Evolutionary conservation across 1,140 invertebrate species (phyloP).

Genomic region (Magallana angulata): DNA sequence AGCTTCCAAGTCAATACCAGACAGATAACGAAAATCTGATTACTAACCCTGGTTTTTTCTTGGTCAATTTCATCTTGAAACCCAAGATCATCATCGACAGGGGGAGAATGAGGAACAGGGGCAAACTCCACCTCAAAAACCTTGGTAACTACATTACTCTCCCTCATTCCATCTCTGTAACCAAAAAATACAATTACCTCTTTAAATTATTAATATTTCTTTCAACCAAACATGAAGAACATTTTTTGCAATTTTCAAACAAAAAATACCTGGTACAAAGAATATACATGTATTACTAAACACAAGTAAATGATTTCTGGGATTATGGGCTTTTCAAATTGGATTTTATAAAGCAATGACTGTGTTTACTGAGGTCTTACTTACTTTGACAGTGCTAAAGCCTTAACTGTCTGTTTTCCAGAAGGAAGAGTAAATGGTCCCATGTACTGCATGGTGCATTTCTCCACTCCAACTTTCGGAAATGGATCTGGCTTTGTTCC

Average conservation of each 20-base stretch:
- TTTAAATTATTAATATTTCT: no score
- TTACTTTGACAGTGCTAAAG: conserved; percentile 77
- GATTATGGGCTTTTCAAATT: no score
- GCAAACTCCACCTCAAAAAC: conserved; percentile 79
- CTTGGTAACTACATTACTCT: conserved; percentile 79
- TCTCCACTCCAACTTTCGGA: conserved; percentile 70
- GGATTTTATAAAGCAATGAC: no score
- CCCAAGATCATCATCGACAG: conserved; percentile 74
- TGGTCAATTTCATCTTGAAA: conserved; percentile 77
- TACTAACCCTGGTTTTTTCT: conserved; percentile 55
- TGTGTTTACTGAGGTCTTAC: not conserved
- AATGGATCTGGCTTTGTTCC: conserved; percentile 79
- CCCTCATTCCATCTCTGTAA: conserved; percentile 76
- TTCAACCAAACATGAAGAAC: no score
- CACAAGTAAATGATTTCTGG: no score
- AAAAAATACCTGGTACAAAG: no score
- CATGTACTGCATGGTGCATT: conserved; percentile 76
- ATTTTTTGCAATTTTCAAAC: no score
- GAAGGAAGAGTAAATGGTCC: conserved; percentile 78
- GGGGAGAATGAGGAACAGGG: conserved; percentile 55
- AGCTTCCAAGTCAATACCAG: no score
- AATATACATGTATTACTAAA: no score
- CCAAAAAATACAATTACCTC: not conserved
- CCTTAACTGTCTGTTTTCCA: conserved; percentile 79
- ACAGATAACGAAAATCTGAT: no score